Percentiles rank a stretch among this genome's conserved stretches.
These are phyloP conservation scores for Semicossyphus pulcher DNA, from an alignment of 2,113 vertebrate species.

Conservation along the genomic window DNA sequence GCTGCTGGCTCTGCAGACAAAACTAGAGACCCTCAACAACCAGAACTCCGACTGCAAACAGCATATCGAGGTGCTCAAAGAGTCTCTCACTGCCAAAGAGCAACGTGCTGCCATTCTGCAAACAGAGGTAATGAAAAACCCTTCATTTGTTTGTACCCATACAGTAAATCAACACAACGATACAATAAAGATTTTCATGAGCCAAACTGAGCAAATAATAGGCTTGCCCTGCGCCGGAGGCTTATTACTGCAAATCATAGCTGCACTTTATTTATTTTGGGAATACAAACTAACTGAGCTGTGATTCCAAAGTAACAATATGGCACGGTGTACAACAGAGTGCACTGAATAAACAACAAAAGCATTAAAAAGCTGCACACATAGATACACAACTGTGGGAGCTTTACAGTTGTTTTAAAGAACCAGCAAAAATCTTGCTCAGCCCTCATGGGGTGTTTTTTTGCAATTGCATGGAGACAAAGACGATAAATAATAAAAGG, in stretches of 20 bases:
- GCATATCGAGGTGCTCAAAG: slow-evolving; percentile 99
- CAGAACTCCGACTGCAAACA: slow-evolving; percentile 99
- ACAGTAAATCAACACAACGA: slow-evolving; percentile 28
- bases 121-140: slow-evolving; percentile 89
- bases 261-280: slow-evolving; percentile 35
- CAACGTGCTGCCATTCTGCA: slow-evolving; percentile 99
- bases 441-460: too few relatives aligned
- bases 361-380: slow-evolving; percentile 11
- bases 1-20: slow-evolving; percentile 99
- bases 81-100: slow-evolving; percentile 99
- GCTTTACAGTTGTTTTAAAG: neutral
- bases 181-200: slow-evolving; percentile 10
- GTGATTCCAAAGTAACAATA: slow-evolving; percentile 17
- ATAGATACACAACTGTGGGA: slow-evolving; percentile 7
- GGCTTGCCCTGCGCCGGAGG: neutral
- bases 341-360: slow-evolving; percentile 2
- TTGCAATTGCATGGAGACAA: too few relatives aligned
- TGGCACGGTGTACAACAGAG: neutral
- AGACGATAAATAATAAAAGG: too few relatives aligned
- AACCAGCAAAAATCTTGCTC: too few relatives aligned
- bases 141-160: neutral
- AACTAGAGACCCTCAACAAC: slow-evolving; percentile 99
- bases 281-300: slow-evolving; percentile 23
- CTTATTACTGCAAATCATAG: slow-evolving; percentile 36
- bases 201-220: slow-evolving; percentile 37